phyloP scores from a whole-genome alignment of 2,888 invertebrate genomes.

The Ptycholaimellus sp. region DNA sequence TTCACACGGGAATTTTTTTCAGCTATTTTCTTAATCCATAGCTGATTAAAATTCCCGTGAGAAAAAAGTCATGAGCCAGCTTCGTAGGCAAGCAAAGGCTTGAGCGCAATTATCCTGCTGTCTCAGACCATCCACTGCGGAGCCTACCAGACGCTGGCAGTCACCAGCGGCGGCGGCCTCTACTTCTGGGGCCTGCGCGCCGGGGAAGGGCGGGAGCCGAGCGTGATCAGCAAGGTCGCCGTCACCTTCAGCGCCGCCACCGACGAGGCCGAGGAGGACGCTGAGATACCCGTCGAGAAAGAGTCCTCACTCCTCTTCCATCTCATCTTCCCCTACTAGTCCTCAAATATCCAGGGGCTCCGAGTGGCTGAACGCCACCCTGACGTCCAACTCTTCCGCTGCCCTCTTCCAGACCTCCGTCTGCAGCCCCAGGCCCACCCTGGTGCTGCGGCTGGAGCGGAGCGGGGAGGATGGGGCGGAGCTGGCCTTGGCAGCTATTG shows the following conservation, averaged over 20 bases:
- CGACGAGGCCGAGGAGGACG: not conserved
- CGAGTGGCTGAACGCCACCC: too few relatives aligned
- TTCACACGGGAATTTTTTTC: too few relatives aligned
- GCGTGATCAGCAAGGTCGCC: not conserved
- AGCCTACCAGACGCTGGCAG: slow-evolving; percentile 41
- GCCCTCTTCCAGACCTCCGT: too few relatives aligned
- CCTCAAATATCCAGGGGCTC: not conserved
- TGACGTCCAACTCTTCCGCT: too few relatives aligned
- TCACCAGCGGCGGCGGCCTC: slow-evolving; percentile 41
- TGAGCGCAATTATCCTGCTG: not conserved
- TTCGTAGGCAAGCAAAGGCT: not conserved
- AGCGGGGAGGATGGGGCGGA: too few relatives aligned
- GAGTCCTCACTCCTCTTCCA: too few relatives aligned
- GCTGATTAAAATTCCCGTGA: too few relatives aligned
- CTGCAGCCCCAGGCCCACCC: too few relatives aligned
- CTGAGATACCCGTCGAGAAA: not conserved
- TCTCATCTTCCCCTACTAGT: not conserved
- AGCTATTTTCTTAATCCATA: too few relatives aligned
- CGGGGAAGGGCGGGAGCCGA: not conserved
- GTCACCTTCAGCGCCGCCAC: too few relatives aligned
- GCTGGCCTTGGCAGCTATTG: too few relatives aligned
- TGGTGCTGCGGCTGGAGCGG: too few relatives aligned
- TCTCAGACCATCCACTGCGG: slow-evolving; percentile 41
- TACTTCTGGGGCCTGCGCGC: slow-evolving; percentile 42
- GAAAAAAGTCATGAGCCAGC: slow-evolving; percentile 3